Percentiles rank a stretch among this genome's conserved stretches.
Evolutionary conservation across 2,888 invertebrate species (phyloP).

Genomic region (Drosophila mettleri): DNA sequence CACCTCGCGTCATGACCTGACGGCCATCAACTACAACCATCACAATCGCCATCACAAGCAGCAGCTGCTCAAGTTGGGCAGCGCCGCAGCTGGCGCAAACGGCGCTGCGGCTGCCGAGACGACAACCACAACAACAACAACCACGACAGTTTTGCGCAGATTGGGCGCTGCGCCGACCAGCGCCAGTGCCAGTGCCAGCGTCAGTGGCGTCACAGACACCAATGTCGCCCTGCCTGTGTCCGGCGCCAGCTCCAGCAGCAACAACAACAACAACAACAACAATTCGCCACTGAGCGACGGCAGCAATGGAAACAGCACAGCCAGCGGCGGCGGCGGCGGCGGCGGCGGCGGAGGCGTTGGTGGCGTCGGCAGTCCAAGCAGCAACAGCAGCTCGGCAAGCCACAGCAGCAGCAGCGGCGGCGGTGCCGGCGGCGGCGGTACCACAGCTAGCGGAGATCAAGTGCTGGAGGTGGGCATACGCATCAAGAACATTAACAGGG

Average conservation of each 20-base stretch:
- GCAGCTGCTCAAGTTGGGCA: constrained; percentile 62
- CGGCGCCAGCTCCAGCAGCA: constrained; percentile 41
- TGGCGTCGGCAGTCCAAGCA: constrained; percentile 41
- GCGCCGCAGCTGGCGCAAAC: constrained; percentile 18
- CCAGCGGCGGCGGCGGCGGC: constrained; percentile 12
- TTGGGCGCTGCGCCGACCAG: constrained; percentile 57
- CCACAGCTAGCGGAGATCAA: constrained; percentile 70
- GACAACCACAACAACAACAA: constrained; percentile 69
- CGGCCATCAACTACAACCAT: constrained; percentile 71
- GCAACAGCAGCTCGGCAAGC: constrained; percentile 47
- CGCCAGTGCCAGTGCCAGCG: constrained; percentile 31
- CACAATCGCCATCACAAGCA: constrained; percentile 75
- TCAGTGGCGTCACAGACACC: constrained; percentile 30
- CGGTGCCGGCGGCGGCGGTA: constrained; percentile 3
- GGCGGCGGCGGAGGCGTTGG: constrained; percentile 11
- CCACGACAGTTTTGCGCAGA: constrained; percentile 67
- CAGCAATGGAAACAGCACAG: constrained; percentile 64
- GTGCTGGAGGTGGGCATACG: constrained; percentile 84
- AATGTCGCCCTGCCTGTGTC: constrained; percentile 46
- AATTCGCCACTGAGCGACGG: constrained; percentile 69
- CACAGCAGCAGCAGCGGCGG: constrained; percentile 35
- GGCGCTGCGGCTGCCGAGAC: constrained; percentile 61
- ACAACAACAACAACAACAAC: constrained; percentile 65
- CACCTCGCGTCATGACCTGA: constrained; percentile 55
- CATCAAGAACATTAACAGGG: constrained; percentile 83